phyloP scores from a whole-genome alignment of 2,888 invertebrate genomes.

The Bugulina stolonifera region DNA sequence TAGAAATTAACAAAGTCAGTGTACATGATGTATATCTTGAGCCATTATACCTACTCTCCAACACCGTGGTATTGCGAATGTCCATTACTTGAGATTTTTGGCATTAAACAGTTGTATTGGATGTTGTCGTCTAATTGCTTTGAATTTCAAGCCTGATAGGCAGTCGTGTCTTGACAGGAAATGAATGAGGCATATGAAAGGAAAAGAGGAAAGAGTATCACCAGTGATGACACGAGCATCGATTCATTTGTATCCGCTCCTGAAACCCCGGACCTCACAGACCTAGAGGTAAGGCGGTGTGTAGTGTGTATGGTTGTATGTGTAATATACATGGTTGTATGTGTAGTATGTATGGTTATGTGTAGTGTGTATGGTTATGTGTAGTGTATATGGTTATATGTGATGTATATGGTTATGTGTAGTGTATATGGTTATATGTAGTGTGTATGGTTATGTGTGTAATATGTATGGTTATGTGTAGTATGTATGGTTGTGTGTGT shows the following conservation, averaged over 20 bases:
- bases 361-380: not conserved
- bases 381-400: not conserved
- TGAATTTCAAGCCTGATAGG: not conserved
- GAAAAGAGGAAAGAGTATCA: conserved; percentile 32
- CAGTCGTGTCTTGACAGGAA: conserved; percentile 29
- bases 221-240: conserved; percentile 42
- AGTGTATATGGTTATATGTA: not conserved
- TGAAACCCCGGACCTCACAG: conserved; percentile 57
- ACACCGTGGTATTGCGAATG: no score
- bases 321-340: not conserved
- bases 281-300: conserved; percentile 34
- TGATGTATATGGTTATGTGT: not conserved
- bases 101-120: not conserved
- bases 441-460: no score
- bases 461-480: no score
- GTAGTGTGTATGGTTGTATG: not conserved
- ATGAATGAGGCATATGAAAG: conserved; percentile 40
- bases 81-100: not conserved
- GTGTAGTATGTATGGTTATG: not conserved
- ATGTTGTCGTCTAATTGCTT: not conserved
- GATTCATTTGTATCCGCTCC: conserved; percentile 95
- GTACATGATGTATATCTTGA: no score
- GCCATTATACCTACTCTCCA: no score
- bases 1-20: no score
- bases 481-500: no score